These are phyloP conservation scores for Caenorhabditis panamensis DNA, from an alignment of 2,888 invertebrate genomes.

Conservation along the genomic window DNA sequence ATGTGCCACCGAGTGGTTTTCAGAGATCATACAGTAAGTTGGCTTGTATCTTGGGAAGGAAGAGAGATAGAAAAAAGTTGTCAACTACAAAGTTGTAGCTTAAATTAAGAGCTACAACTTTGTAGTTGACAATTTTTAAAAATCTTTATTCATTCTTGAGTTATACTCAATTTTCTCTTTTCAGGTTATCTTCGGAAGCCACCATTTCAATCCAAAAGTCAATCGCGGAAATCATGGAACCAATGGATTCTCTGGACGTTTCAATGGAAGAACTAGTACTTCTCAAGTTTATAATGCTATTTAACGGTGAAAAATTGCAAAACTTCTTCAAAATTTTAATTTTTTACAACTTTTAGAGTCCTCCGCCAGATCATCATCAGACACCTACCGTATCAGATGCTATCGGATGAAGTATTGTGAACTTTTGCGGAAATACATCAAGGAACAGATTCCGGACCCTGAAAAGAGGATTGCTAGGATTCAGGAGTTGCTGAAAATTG, in stretches of 20 bases:
- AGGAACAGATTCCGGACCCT: conserved; percentile 30
- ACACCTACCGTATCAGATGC: conserved; percentile 31
- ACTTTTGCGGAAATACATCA: conserved; percentile 27
- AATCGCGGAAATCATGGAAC: conserved; percentile 37
- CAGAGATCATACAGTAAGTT: conserved; percentile 34
- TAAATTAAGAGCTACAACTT: too few species aligned
- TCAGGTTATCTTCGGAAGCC: conserved; percentile 16
- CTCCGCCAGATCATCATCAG: neutral
- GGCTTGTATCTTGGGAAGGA: neutral
- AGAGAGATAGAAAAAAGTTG: neutral
- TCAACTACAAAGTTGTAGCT: too few species aligned
- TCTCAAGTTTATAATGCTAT: conserved; percentile 45
- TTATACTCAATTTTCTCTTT: neutral
- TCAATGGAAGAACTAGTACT: conserved; percentile 31
- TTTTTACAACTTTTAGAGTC: conserved; percentile 13
- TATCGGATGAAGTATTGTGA: conserved; percentile 46
- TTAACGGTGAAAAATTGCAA: conserved; percentile 14
- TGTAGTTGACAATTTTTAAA: neutral
- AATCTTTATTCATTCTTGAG: neutral
- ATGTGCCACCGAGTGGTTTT: conserved; percentile 26
- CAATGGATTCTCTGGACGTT: conserved; percentile 46
- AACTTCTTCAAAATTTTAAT: neutral
- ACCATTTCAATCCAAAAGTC: conserved; percentile 11
- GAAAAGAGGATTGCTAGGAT: conserved; percentile 28
- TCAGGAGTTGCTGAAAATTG: conserved; percentile 33